Evolutionary conservation across 2,113 vertebrate genomes (phyloP).

Genomic region (Laticauda colubrina): DNA sequence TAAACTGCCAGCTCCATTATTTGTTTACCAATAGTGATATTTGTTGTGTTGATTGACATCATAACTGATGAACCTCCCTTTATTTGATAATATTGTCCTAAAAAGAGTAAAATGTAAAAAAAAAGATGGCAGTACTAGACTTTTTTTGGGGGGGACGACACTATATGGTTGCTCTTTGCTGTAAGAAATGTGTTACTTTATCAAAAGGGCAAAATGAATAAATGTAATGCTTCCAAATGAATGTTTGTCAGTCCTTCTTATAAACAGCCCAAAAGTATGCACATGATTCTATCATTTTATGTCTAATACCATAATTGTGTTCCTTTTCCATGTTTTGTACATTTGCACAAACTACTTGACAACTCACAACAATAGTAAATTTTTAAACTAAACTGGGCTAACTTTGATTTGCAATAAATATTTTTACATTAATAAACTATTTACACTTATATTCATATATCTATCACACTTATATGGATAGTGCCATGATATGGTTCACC

Average conservation of each 20-base stretch:
- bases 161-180: background rate
- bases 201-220: background rate
- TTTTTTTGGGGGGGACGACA: too few relatives aligned
- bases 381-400: background rate
- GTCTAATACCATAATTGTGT: background rate
- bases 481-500: too few relatives aligned
- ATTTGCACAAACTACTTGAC: background rate
- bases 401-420: background rate
- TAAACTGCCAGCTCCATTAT: constrained; percentile 87
- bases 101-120: background rate
- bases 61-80: constrained; percentile 75
- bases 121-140: background rate
- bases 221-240: background rate
- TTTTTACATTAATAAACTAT: background rate
- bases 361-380: background rate
- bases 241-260: background rate
- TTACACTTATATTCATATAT: background rate
- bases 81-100: constrained; percentile 87
- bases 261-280: background rate
- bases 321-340: background rate
- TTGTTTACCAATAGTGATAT: constrained; percentile 81
- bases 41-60: constrained; percentile 84
- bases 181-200: background rate
- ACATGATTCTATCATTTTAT: background rate
- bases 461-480: background rate